phyloP scores from a whole-genome alignment of 2,113 vertebrate species.

The Clarias macrocephalus region DNA sequence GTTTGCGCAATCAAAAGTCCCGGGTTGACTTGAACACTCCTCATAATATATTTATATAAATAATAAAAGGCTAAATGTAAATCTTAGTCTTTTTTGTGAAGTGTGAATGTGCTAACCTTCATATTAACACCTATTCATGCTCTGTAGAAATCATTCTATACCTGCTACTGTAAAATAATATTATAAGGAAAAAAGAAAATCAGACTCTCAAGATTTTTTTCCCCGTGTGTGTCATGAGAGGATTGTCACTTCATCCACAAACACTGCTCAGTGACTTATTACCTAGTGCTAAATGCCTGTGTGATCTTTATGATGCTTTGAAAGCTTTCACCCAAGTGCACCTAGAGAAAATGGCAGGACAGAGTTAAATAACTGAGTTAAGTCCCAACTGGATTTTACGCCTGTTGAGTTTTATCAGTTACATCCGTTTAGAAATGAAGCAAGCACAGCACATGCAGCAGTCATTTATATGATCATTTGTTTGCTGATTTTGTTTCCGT shows the following conservation, averaged over 20 bases:
- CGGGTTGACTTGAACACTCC: too few species aligned
- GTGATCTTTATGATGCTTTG: slow-evolving; percentile 14
- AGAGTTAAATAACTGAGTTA: neutral
- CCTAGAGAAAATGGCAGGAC: slow-evolving; percentile 12
- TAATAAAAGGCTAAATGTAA: neutral
- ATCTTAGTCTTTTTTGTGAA: neutral
- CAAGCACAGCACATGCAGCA: neutral
- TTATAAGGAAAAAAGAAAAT: neutral
- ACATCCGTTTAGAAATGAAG: neutral
- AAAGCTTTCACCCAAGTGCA: neutral
- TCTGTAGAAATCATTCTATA: neutral
- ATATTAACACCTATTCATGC: neutral
- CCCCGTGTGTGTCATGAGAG: neutral
- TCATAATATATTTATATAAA: neutral
- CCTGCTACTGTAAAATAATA: neutral
- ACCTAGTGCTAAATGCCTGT: neutral
- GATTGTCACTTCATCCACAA: neutral
- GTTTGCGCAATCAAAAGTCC: too few species aligned
- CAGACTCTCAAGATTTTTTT: neutral
- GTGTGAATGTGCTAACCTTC: neutral
- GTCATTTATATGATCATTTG: neutral
- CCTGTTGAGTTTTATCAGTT: neutral
- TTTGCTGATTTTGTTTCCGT: neutral
- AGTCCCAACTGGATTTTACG: neutral
- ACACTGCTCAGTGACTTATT: neutral